These are phyloP conservation scores for Papilio helenus DNA, from an alignment of 1,140 invertebrate species.

Conservation along the genomic window DNA sequence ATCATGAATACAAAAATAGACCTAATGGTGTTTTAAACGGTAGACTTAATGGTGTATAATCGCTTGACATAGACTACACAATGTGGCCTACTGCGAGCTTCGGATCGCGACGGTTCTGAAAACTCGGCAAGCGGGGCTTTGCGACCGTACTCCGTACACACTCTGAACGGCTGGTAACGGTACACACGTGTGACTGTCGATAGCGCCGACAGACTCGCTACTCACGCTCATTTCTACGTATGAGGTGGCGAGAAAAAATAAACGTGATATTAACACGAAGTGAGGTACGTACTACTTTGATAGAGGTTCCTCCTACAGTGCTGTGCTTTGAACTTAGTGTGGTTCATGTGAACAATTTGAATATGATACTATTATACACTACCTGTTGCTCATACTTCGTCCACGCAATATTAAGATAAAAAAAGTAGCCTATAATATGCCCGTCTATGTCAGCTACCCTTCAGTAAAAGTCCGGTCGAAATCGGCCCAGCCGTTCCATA, in stretches of 20 bases:
- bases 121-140: constrained; percentile 34
- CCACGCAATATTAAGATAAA: too few relatives aligned
- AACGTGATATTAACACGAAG: constrained; percentile 25
- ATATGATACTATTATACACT: too few relatives aligned
- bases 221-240: constrained; percentile 24
- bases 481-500: too few relatives aligned
- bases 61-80: constrained; percentile 32
- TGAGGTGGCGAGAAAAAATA: constrained; percentile 4
- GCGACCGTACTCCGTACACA: constrained; percentile 7
- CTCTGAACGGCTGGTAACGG: constrained; percentile 27
- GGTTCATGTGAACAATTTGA: too few relatives aligned
- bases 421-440: too few relatives aligned
- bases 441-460: too few relatives aligned
- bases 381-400: too few relatives aligned
- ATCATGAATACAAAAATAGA: constrained; percentile 23
- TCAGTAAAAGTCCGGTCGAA: too few relatives aligned
- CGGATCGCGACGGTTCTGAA: constrained; percentile 32
- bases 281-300: background rate
- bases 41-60: background rate
- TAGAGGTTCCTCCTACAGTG: background rate
- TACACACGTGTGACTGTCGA: constrained; percentile 33
- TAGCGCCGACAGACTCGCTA: background rate
- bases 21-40: constrained; percentile 31
- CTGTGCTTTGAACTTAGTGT: background rate
- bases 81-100: constrained; percentile 34